These are phyloP conservation scores for Drosophila neonasuta DNA, from an alignment of 2,888 invertebrate genomes.

Conservation along the genomic window DNA sequence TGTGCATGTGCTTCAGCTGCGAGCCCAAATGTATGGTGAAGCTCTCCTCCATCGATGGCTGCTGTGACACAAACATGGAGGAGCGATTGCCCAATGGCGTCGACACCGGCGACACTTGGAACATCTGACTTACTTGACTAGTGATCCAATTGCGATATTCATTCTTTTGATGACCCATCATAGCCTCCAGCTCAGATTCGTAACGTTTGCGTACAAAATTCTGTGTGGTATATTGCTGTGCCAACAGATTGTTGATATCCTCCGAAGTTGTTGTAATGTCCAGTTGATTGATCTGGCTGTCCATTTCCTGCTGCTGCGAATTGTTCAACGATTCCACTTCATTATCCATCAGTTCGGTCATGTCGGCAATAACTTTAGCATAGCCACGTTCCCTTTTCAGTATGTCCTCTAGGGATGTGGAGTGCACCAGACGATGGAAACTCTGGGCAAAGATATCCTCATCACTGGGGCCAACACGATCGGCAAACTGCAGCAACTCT, in stretches of 20 bases:
- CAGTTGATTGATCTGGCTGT: conserved; percentile 89
- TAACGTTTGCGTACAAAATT: conserved; percentile 92
- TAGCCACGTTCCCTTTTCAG: conserved; percentile 94
- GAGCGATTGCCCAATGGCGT: conserved; percentile 81
- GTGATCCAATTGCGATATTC: conserved; percentile 95
- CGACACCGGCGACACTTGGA: conserved; percentile 78
- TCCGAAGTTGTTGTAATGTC: conserved; percentile 87
- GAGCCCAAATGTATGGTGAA: conserved; percentile 99
- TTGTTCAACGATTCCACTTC: conserved; percentile 88
- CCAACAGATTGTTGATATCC: conserved; percentile 92
- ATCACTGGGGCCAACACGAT: conserved; percentile 90
- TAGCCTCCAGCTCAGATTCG: conserved; percentile 92
- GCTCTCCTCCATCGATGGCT: conserved; percentile 91
- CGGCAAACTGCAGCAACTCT: conserved; percentile 92
- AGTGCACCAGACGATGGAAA: conserved; percentile 87
- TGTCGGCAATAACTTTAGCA: conserved; percentile 89
- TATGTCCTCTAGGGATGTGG: conserved; percentile 93
- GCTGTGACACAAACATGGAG: conserved; percentile 82
- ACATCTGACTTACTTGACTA: conserved; percentile 81
- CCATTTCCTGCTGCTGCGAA: conserved; percentile 95
- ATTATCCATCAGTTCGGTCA: conserved; percentile 88
- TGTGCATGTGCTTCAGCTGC: conserved; percentile 99
- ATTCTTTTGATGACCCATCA: conserved; percentile 91
- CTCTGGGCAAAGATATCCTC: conserved; percentile 87
- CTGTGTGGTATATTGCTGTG: conserved; percentile 91